Base-by-base conservation (phyloP, 2,113 vertebrate species). In the Ramphastos sulfuratus region DNA sequence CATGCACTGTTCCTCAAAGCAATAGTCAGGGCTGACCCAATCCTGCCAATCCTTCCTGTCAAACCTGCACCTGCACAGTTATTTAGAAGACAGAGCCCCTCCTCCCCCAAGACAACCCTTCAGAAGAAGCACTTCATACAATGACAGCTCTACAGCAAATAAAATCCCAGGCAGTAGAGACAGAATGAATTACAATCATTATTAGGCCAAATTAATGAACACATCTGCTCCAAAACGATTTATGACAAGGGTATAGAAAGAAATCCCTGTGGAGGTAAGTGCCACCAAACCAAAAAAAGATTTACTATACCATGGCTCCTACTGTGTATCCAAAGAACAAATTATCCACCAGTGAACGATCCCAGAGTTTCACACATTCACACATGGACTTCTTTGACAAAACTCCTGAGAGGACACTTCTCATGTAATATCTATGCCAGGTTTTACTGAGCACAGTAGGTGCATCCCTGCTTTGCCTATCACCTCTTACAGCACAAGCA, bases 151-250 rank as follows among this genome's bases (percentile, higher is more conserved):
- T 58, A 71, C 6, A 75, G 39, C 7, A 12, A 87, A 77, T 82
- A 87, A 95, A 95, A 80, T 56, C 35, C 50, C 39, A 82, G 35
- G 9, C 52, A 87, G n/a, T 28, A 87, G 54, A 82, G 14, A 65
- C 3, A 60, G 20, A 72, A 69, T 70, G 79, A 64, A 74, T 92
- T 92, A 75, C 24, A 89, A 85, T 48, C 17, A 60, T 82, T 89
- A 91, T 48, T 80, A 87, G 84, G 85, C 21, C 11, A 3, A 87
- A 79, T 84, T 87, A 95, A 95, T 82, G 81, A 89, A 87, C 46
- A 91, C 63, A 93, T 87, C 55, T 94, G 74, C 76, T 90, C 78
- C 59, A 60, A 96, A 85, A 4, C 55, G 61, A 78, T 86, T 92
- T 90, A 64, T 58, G 69, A 44, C 63, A 82, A 59, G 16, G 39